Evolutionary conservation across 2,888 invertebrate species (phyloP).

Genomic region (Drosophila anomelani): DNA sequence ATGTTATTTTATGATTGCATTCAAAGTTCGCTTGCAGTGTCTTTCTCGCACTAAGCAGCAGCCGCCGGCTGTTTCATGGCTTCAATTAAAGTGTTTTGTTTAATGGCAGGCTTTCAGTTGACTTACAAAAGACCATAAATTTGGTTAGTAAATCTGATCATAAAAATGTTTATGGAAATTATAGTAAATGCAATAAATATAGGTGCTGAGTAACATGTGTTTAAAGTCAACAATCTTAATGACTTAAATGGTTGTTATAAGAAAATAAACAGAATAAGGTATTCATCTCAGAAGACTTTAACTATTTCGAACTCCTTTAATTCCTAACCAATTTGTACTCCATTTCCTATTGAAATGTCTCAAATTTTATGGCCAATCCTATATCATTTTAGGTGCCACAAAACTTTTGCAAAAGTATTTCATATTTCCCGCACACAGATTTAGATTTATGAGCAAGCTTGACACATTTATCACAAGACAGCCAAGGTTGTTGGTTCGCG

Average conservation of each 20-base stretch:
- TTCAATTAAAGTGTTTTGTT: conserved; percentile 50
- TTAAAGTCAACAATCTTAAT: background rate
- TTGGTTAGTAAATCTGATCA: background rate
- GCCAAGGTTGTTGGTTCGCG: conserved; percentile 24
- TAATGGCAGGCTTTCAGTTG: conserved; percentile 18
- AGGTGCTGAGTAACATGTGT: background rate
- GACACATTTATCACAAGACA: conserved; percentile 41
- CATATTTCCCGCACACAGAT: conserved; percentile 29
- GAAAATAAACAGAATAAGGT: background rate
- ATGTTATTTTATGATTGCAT: conserved; percentile 17
- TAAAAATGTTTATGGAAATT: conserved; percentile 2
- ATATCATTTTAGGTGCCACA: conserved; percentile 7
- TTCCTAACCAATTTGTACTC: background rate
- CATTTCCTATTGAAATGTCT: background rate
- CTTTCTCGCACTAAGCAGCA: conserved; percentile 9
- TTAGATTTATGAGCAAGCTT: conserved; percentile 36
- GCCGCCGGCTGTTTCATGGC: conserved; percentile 42
- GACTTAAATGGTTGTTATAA: conserved; percentile 1
- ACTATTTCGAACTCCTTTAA: background rate
- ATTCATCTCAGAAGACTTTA: background rate
- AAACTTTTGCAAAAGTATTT: conserved; percentile 14
- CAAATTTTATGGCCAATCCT: background rate
- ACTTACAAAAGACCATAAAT: conserved; percentile 4
- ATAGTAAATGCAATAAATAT: background rate
- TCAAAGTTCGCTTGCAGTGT: conserved; percentile 18